phyloP scores from a whole-genome alignment of 64 coral and sea anemone species.

The Pocillopora damicornis region DNA sequence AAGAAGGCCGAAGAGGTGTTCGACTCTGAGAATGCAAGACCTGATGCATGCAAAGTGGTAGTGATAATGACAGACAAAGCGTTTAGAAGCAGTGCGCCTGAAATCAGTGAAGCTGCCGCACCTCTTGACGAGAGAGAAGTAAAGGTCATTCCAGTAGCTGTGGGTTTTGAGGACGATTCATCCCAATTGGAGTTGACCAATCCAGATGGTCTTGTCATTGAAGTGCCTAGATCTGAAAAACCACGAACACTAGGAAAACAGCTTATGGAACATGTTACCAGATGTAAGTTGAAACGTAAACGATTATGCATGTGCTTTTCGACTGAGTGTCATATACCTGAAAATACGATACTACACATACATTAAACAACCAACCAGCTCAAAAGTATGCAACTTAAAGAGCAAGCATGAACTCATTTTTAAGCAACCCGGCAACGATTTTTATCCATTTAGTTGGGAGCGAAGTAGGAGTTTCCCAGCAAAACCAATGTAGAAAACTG shows the following conservation, averaged over 20 bases:
- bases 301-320: not conserved
- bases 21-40: conserved; percentile 22
- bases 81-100: conserved; percentile 25
- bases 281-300: conserved; percentile 31
- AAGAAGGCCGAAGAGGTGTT: conserved; percentile 43
- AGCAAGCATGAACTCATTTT: too few species aligned
- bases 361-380: too few species aligned
- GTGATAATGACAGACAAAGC: conserved; percentile 75
- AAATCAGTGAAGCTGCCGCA: conserved; percentile 46
- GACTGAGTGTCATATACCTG: too few species aligned
- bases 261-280: conserved; percentile 64
- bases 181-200: conserved; percentile 43
- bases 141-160: conserved; percentile 72
- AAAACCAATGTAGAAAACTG: too few species aligned
- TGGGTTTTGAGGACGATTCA: conserved; percentile 43
- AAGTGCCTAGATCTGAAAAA: conserved; percentile 13
- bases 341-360: too few species aligned
- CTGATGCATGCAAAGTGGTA: conserved; percentile 47
- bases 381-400: too few species aligned
- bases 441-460: too few species aligned
- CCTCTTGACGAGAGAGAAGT: conserved; percentile 53
- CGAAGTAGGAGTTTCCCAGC: too few species aligned
- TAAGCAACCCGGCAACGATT: too few species aligned
- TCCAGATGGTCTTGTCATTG: conserved; percentile 41
- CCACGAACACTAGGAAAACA: conserved; percentile 27